A percentile compares a stretch with the other conserved stretches of the same genome.
Conservation (phyloP, 1,140 invertebrate species). For the Spodoptera litura region DNA sequence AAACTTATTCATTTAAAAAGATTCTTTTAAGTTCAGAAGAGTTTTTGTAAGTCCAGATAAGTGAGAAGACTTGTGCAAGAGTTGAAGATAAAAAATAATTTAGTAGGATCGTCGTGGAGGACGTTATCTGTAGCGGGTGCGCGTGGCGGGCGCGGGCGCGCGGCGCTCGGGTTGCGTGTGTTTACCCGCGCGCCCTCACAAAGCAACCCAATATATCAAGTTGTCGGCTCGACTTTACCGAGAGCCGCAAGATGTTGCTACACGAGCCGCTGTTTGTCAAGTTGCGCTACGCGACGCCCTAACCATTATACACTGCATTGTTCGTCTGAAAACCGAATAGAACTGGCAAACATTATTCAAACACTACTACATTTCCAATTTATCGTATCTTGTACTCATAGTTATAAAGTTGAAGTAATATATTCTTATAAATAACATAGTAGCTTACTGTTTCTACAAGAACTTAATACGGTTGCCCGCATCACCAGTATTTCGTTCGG, state of each 20-base stretch:
- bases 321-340: conserved; percentile 51
- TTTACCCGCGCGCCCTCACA: conserved; percentile 75
- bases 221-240: conserved; percentile 73
- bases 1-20: conserved; percentile 7
- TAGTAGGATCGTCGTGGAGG: conserved; percentile 67
- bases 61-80: conserved; percentile 44
- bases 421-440: background rate
- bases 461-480: conserved; percentile 48
- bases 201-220: conserved; percentile 82
- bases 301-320: conserved; percentile 49
- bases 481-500: conserved; percentile 61
- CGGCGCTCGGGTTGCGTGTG: conserved; percentile 63
- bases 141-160: conserved; percentile 44
- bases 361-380: conserved; percentile 5
- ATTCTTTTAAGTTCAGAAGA: conserved; percentile 2
- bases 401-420: background rate
- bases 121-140: conserved; percentile 64
- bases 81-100: conserved; percentile 76
- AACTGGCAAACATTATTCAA: conserved; percentile 22
- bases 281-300: conserved; percentile 63
- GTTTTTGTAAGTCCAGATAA: conserved; percentile 44
- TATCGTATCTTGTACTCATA: conserved; percentile 3
- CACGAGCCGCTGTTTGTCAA: conserved; percentile 74
- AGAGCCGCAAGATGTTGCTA: conserved; percentile 70
- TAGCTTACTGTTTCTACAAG: background rate